Evolutionary conservation across 2,113 vertebrate species (phyloP).

Genomic region (Ciconia maguari): DNA sequence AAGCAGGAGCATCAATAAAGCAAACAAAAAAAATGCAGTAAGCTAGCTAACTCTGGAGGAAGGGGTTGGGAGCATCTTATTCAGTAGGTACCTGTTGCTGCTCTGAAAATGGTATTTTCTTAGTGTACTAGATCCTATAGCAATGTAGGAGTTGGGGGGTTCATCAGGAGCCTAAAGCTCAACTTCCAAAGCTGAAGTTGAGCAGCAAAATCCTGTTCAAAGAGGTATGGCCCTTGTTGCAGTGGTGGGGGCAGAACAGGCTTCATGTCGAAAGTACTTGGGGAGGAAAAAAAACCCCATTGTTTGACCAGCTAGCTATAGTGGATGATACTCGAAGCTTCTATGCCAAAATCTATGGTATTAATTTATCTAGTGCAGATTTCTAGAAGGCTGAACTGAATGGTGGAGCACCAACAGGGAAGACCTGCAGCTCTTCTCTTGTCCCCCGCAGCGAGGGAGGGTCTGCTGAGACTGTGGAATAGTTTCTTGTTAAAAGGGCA

Average conservation of each 20-base stretch:
- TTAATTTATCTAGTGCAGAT: not conserved
- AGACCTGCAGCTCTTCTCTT: not conserved
- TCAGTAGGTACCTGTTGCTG: not conserved
- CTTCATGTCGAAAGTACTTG: rapidly evolving
- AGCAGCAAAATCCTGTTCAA: not conserved
- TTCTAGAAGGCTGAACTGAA: not conserved
- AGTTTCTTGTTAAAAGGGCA: not conserved
- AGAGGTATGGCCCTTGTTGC: not conserved
- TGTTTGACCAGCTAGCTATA: not conserved
- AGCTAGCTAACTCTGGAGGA: not conserved
- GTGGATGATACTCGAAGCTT: not conserved
- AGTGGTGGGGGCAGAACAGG: not conserved
- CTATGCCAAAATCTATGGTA: rapidly evolving
- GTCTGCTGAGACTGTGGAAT: not conserved
- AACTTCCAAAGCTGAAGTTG: not conserved
- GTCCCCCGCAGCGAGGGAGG: rapidly evolving
- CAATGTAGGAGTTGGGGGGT: too few relatives aligned
- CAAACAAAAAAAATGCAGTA: too few relatives aligned
- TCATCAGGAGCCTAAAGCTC: not conserved
- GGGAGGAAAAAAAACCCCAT: rapidly evolving
- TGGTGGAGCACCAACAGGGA: rapidly evolving
- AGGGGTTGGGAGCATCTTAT: rapidly evolving
- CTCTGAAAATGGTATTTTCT: not conserved
- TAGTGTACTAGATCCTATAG: not conserved
- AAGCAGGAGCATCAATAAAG: not conserved